phyloP scores from a whole-genome alignment of 2,113 vertebrate species.

The Crotalus viridis region DNA sequence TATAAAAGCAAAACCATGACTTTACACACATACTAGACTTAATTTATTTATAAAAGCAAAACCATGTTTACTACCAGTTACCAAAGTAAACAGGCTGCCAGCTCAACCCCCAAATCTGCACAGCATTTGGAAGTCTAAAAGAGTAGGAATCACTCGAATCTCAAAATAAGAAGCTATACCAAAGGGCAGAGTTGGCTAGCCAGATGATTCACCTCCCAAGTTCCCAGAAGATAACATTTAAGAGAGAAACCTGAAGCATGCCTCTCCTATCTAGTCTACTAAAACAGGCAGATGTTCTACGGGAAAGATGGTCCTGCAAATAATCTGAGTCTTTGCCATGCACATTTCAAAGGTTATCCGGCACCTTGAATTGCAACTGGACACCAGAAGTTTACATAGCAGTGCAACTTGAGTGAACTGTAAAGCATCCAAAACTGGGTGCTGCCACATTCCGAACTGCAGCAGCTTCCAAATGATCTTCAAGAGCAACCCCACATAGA shows the following conservation, averaged over 20 bases:
- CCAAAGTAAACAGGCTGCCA: neutral
- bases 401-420: too few relatives aligned
- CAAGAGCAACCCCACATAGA: neutral
- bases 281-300: neutral
- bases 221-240: neutral
- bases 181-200: neutral
- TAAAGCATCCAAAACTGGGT: too few relatives aligned
- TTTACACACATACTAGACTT: conserved; percentile 12
- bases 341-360: neutral
- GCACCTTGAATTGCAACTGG: neutral
- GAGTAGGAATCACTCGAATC: neutral
- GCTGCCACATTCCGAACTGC: too few relatives aligned
- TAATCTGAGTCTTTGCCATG: neutral
- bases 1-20: conserved; percentile 2
- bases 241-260: neutral
- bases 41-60: neutral
- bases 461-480: too few relatives aligned
- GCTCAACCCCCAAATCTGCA: neutral
- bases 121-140: neutral
- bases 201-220: neutral
- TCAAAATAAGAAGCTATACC: neutral
- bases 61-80: neutral
- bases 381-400: too few relatives aligned
- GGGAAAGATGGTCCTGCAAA: neutral
- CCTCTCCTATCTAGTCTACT: neutral